Conservation (phyloP, 2,888 invertebrate species). For the Campopleginae sp. region DNA sequence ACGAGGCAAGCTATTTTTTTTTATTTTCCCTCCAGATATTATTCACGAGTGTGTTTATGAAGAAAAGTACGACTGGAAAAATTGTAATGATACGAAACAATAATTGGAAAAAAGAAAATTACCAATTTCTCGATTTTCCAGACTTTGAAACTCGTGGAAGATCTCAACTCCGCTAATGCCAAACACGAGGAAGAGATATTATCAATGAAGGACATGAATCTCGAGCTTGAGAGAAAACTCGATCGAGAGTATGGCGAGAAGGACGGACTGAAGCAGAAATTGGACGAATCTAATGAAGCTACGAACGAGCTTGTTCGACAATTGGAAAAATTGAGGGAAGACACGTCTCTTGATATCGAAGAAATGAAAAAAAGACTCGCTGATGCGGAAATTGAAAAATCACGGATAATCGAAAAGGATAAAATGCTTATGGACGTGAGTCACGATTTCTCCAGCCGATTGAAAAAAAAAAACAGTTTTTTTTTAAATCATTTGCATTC, state of each 20-base stretch:
- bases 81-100: neutral
- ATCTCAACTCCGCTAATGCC: slow-evolving; percentile 32
- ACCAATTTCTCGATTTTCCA: slow-evolving; percentile 4
- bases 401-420: slow-evolving; percentile 23
- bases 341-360: slow-evolving; percentile 41
- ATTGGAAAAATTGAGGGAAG: slow-evolving; percentile 48
- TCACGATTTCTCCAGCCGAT: neutral
- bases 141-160: slow-evolving; percentile 35
- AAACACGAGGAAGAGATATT: slow-evolving; percentile 45
- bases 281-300: slow-evolving; percentile 22
- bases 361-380: slow-evolving; percentile 55
- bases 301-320: slow-evolving; percentile 43
- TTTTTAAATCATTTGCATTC: too few relatives aligned
- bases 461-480: neutral
- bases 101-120: neutral
- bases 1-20: slow-evolving; percentile 29
- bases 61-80: neutral
- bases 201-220: slow-evolving; percentile 34
- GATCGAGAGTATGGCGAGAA: slow-evolving; percentile 31
- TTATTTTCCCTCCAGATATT: neutral
- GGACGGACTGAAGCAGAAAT: slow-evolving; percentile 44
- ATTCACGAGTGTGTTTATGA: neutral
- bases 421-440: slow-evolving; percentile 38
- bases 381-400: slow-evolving; percentile 28
- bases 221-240: slow-evolving; percentile 47